Percentiles rank a stretch among this genome's conserved stretches.
Conservation (phyloP, 2,797 vertebrate genomes). For the Chelmon rostratus region DNA sequence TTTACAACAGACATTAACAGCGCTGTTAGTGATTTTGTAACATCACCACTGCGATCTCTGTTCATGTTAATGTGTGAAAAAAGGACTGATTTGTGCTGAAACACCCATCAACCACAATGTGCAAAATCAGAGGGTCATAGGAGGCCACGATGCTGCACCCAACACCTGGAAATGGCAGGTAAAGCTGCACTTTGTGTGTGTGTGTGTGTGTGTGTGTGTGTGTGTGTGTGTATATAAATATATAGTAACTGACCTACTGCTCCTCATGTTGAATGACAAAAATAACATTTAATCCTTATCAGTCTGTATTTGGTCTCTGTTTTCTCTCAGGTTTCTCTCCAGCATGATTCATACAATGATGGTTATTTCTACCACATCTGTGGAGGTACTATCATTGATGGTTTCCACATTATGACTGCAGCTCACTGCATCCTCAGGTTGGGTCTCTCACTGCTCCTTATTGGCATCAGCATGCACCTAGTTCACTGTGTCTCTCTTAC, state of each 20-base stretch:
- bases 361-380: slow-evolving; percentile 72
- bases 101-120: slow-evolving; percentile 55
- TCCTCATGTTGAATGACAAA: not conserved
- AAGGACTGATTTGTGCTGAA: slow-evolving; percentile 69
- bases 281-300: not conserved
- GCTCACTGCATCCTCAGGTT: slow-evolving; percentile 83
- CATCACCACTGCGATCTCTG: not conserved
- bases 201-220: no score
- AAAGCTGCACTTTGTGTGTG: slow-evolving; percentile 15
- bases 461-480: not conserved
- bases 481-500: not conserved
- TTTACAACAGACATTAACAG: not conserved
- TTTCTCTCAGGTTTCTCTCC: slow-evolving; percentile 74
- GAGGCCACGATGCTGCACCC: slow-evolving; percentile 64
- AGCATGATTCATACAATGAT: slow-evolving; percentile 59
- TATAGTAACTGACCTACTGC: not conserved
- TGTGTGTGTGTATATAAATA: no score
- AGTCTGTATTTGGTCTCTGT: not conserved
- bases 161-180: slow-evolving; percentile 82
- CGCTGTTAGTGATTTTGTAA: not conserved
- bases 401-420: slow-evolving; percentile 75
- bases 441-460: not conserved
- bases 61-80: not conserved
- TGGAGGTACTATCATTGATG: slow-evolving; percentile 64
- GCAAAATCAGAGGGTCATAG: slow-evolving; percentile 73